phyloP scores from a whole-genome alignment of 2,888 invertebrate genomes.

The Macrosoma leucophasiata region DNA sequence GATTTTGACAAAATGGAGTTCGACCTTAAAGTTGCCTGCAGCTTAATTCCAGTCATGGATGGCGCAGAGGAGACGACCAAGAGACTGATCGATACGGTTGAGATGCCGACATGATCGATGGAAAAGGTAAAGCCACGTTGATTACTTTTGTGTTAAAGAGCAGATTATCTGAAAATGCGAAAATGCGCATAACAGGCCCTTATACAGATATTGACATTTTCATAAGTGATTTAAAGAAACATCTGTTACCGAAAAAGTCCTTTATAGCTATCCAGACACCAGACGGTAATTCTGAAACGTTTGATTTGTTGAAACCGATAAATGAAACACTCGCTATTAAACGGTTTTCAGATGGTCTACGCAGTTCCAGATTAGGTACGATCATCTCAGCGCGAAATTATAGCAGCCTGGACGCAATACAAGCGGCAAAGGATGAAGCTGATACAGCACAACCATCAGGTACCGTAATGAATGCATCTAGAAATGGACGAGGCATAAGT shows the following conservation, averaged over 20 bases:
- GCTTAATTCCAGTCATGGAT: background rate
- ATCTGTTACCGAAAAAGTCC: background rate
- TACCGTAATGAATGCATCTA: background rate
- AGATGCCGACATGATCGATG: background rate
- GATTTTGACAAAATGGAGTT: conserved; percentile 7
- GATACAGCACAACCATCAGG: background rate
- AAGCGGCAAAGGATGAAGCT: conserved; percentile 15
- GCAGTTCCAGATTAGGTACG: conserved; percentile 12
- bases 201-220: background rate
- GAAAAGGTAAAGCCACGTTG: background rate
- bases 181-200: background rate
- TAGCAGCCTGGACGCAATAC: conserved; percentile 13
- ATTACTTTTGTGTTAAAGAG: conserved; percentile 4
- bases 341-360: conserved; percentile 18
- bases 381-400: conserved; percentile 16
- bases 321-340: conserved; percentile 19
- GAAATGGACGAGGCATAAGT: no score
- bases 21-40: background rate
- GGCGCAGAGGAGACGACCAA: conserved; percentile 1
- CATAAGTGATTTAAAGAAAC: background rate
- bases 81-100: no score
- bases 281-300: background rate
- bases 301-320: conserved; percentile 6
- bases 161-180: background rate
- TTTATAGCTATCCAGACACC: background rate